phyloP scores from a whole-genome alignment of 2,797 vertebrate genomes.

The Clangula hyemalis region DNA sequence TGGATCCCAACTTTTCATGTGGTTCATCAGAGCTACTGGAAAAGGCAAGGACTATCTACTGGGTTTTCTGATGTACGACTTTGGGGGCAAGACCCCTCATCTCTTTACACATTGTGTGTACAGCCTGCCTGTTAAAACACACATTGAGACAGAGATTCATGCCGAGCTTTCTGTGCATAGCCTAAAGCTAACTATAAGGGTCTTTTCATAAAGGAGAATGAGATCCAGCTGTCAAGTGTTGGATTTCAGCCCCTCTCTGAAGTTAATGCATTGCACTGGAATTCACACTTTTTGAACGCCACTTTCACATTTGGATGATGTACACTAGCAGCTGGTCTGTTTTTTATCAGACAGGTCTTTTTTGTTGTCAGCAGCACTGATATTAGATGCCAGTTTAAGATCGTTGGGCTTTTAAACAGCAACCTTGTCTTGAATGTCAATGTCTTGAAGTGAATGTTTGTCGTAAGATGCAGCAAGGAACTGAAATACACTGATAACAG shows the following conservation, averaged over 20 bases:
- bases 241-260: slow-evolving; percentile 18
- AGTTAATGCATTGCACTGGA: not conserved
- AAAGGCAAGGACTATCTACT: not conserved
- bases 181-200: not conserved
- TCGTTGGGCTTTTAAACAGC: not conserved
- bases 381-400: not conserved
- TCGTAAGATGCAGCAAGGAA: not conserved
- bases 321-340: not conserved
- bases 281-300: not conserved
- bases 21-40: not conserved
- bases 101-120: not conserved
- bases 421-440: not conserved
- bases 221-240: slow-evolving; percentile 38
- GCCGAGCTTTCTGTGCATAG: not conserved
- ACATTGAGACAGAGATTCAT: not conserved
- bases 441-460: not conserved
- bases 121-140: not conserved
- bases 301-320: not conserved
- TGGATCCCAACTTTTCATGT: not conserved
- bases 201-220: slow-evolving; percentile 24
- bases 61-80: not conserved
- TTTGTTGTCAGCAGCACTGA: not conserved
- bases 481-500: not conserved
- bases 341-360: not conserved
- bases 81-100: not conserved